These are phyloP conservation scores for Glyphotaelius pellucidus DNA, from an alignment of 2,888 invertebrate species.

Conservation along the genomic window DNA sequence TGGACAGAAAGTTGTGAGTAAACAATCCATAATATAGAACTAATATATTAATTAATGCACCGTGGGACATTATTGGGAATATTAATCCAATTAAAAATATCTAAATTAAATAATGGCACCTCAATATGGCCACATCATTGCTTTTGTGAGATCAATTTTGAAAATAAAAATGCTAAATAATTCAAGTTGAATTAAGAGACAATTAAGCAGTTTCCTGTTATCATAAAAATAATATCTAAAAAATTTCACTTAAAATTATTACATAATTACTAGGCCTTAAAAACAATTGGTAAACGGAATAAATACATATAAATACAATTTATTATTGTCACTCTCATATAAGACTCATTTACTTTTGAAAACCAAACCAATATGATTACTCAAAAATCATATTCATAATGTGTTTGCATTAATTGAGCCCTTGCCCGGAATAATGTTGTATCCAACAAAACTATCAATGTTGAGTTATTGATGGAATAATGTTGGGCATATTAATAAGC, in stretches of 20 bases:
- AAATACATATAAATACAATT: not conserved
- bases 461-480: no score
- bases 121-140: slow-evolving; percentile 30
- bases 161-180: slow-evolving; percentile 6
- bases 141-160: slow-evolving; percentile 37
- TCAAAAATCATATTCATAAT: not conserved
- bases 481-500: no score
- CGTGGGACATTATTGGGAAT: not conserved
- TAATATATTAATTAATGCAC: not conserved
- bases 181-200: not conserved
- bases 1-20: not conserved
- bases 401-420: not conserved
- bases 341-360: no score
- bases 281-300: not conserved
- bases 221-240: not conserved
- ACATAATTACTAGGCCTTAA: not conserved
- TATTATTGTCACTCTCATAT: not conserved
- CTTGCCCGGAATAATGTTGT: no score
- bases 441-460: no score
- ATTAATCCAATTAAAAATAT: not conserved
- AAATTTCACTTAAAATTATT: not conserved
- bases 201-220: not conserved
- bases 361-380: no score
- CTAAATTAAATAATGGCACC: slow-evolving; percentile 34
- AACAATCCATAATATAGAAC: not conserved